These are phyloP conservation scores for Patella vulgata DNA, from an alignment of 1,140 invertebrate species.

Conservation along the genomic window DNA sequence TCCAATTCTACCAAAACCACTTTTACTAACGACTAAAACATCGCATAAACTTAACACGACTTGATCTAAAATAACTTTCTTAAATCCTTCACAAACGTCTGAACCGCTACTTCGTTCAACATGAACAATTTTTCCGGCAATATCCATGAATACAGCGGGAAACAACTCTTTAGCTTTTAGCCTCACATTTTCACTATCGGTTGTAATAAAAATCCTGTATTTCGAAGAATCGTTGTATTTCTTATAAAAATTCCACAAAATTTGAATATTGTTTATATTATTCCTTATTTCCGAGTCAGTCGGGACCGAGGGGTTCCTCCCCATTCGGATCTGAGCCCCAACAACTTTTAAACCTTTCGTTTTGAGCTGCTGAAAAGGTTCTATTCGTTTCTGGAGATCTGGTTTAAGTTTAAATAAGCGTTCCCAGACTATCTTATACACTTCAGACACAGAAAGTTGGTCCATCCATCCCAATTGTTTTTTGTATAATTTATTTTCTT, in stretches of 20 bases:
- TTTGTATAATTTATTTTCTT: slow-evolving; percentile 5
- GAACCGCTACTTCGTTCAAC: slow-evolving; percentile 22
- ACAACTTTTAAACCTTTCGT: slow-evolving; percentile 22
- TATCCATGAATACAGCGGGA: slow-evolving; percentile 21
- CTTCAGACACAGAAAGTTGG: neutral
- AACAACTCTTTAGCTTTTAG: slow-evolving; percentile 32
- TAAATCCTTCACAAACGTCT: slow-evolving; percentile 15
- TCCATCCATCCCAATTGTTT: neutral
- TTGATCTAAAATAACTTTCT: slow-evolving; percentile 26
- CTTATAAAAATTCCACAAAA: slow-evolving; percentile 35
- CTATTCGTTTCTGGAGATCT: neutral
- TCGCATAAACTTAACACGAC: slow-evolving; percentile 21
- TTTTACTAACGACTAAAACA: slow-evolving; percentile 22
- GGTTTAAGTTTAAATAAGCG: slow-evolving; percentile 1
- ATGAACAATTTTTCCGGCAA: slow-evolving; percentile 39
- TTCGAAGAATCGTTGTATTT: slow-evolving; percentile 26
- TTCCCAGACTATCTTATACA: slow-evolving; percentile 1
- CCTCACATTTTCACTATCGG: slow-evolving; percentile 33
- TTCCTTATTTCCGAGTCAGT: slow-evolving; percentile 33
- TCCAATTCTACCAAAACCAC: slow-evolving; percentile 23
- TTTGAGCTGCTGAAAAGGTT: neutral
- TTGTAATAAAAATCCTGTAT: slow-evolving; percentile 43
- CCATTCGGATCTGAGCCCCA: slow-evolving; percentile 40
- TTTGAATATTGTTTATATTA: slow-evolving; percentile 26
- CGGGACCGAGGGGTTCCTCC: slow-evolving; percentile 39